These are phyloP conservation scores for Schizotus pectinicornis DNA, from an alignment of 2,888 invertebrate genomes.

Conservation along the genomic window DNA sequence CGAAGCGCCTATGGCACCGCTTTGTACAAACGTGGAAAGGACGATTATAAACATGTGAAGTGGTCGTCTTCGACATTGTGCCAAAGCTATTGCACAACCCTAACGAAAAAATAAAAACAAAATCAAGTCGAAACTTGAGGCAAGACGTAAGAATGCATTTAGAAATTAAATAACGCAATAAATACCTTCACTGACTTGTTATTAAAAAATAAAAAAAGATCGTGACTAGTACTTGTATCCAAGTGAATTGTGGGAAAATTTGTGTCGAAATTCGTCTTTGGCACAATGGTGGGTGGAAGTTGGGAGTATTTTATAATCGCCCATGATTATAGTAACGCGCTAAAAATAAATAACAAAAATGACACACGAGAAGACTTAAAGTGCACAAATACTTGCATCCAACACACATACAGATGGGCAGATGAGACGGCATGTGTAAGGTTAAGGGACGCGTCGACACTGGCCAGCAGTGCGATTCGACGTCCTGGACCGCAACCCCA, in stretches of 20 bases:
- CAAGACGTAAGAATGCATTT: too few species aligned
- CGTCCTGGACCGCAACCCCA: slow-evolving; percentile 14
- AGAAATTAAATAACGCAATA: too few species aligned
- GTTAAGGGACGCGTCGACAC: slow-evolving; percentile 21
- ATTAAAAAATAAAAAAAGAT: too few species aligned
- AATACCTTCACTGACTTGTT: too few species aligned
- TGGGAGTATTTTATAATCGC: slow-evolving; percentile 10
- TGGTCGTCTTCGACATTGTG: slow-evolving; percentile 11
- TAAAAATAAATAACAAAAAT: slow-evolving; percentile 13
- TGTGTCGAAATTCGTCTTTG: slow-evolving; percentile 11
- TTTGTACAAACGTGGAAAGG: slow-evolving; percentile 9
- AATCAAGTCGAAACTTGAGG: too few species aligned
- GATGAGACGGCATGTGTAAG: slow-evolving; percentile 10
- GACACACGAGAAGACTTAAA: slow-evolving; percentile 26
- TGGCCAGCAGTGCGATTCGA: slow-evolving; percentile 38
- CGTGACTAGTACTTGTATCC: too few species aligned
- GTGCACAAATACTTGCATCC: slow-evolving; percentile 16
- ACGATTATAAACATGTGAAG: slow-evolving; percentile 11
- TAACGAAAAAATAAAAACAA: background rate
- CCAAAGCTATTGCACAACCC: slow-evolving; percentile 9
- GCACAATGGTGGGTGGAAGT: slow-evolving; percentile 18
- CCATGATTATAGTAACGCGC: background rate
- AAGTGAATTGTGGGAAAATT: too few species aligned
- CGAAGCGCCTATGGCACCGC: slow-evolving; percentile 8
- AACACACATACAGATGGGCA: slow-evolving; percentile 14